Evolutionary conservation across 1,140 invertebrate species (phyloP).

Genomic region (Neoseiulus cucumeris): DNA sequence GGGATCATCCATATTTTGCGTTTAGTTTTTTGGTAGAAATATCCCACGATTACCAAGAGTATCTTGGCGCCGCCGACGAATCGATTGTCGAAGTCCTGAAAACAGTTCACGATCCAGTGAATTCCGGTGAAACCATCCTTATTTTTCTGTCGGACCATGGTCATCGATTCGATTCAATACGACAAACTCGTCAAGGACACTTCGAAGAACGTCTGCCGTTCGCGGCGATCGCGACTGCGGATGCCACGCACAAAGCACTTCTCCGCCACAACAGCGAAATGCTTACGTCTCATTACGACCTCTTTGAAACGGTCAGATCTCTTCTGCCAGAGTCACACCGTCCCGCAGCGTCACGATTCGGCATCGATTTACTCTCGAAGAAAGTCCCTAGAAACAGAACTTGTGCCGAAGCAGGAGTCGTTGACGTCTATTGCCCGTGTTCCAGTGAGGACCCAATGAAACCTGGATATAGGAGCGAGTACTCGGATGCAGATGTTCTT

Average conservation of each 20-base stretch:
- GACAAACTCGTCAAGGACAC: conserved; percentile 55
- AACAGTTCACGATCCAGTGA: conserved; percentile 20
- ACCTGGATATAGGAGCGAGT: not conserved
- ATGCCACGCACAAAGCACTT: not conserved
- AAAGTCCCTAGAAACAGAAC: conserved; percentile 34
- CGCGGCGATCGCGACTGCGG: conserved; percentile 25
- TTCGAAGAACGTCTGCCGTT: conserved; percentile 75
- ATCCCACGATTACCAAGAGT: conserved; percentile 27
- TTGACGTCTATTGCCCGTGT: conserved; percentile 64
- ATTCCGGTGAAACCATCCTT: conserved; percentile 37
- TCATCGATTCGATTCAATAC: conserved; percentile 60
- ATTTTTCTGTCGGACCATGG: conserved; percentile 82
- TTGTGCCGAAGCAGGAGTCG: conserved; percentile 49
- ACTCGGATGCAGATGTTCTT: not conserved
- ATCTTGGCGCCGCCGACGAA: conserved; percentile 24
- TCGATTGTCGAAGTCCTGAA: conserved; percentile 24
- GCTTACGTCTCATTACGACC: conserved; percentile 3
- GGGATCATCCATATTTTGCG: conserved; percentile 16
- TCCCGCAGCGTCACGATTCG: not conserved
- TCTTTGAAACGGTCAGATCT: not conserved
- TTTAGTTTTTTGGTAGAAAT: conserved; percentile 21
- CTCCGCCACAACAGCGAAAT: not conserved
- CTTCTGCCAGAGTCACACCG: not conserved
- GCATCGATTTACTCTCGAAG: not conserved
- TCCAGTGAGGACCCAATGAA: not conserved